A percentile compares a stretch with the other conserved stretches of the same genome.
These are phyloP conservation scores for Leistus spinibarbis DNA, from an alignment of 2,888 invertebrate species.

Conservation along the genomic window DNA sequence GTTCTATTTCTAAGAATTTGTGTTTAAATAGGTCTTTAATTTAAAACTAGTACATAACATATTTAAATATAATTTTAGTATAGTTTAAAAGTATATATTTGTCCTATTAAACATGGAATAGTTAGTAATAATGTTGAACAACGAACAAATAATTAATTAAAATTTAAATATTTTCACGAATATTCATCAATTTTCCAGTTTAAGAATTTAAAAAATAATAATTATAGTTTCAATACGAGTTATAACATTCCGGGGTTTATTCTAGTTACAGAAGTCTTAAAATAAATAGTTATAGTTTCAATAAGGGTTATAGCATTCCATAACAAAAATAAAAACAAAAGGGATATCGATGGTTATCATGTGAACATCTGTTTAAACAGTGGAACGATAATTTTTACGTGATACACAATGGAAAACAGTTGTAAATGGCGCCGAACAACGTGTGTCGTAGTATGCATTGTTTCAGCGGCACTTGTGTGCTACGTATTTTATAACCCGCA, in stretches of 20 bases:
- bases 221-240: neutral
- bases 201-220: neutral
- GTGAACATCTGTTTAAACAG: constrained; percentile 10
- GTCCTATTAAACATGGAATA: too few species aligned
- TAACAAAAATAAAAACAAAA: neutral
- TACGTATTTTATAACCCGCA: constrained; percentile 9
- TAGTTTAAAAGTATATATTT: too few species aligned
- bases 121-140: too few species aligned
- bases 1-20: too few species aligned
- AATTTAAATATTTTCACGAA: too few species aligned
- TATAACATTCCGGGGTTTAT: neutral
- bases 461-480: constrained; percentile 5
- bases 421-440: constrained; percentile 17
- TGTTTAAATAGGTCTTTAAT: too few species aligned
- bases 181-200: too few species aligned
- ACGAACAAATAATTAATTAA: too few species aligned
- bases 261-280: too few species aligned
- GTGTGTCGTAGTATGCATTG: constrained; percentile 7
- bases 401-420: constrained; percentile 28
- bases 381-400: neutral
- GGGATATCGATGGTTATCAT: constrained; percentile 7
- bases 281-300: neutral
- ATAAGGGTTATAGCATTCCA: neutral
- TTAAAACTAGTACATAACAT: too few species aligned
- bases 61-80: too few species aligned